Conservation (phyloP, 2,888 invertebrate species). For the Cheilosia vulpina region DNA sequence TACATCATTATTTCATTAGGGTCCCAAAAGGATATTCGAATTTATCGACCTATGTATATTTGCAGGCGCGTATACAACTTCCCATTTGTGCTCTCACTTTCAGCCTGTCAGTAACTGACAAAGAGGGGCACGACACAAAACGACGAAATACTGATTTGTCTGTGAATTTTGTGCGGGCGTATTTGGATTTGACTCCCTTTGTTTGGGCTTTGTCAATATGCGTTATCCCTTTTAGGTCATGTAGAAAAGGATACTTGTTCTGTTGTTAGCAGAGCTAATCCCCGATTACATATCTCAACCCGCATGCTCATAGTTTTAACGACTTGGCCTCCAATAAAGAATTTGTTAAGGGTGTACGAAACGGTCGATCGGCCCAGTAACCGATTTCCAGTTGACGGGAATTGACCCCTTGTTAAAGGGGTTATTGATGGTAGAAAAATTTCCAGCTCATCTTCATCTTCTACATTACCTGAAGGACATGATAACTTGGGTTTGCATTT, state of each 20-base stretch:
- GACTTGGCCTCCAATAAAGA: constrained; percentile 18
- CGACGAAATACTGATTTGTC: constrained; percentile 55
- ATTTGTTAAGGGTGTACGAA: neutral
- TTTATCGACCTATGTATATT: constrained; percentile 66
- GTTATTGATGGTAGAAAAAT: neutral
- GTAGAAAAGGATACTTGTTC: constrained; percentile 38
- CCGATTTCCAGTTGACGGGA: neutral
- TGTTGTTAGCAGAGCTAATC: constrained; percentile 53
- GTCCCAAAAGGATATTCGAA: constrained; percentile 73
- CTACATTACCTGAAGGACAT: neutral
- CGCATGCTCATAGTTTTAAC: constrained; percentile 39
- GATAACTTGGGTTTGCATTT: no score
- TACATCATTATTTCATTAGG: constrained; percentile 74
- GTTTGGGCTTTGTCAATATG: constrained; percentile 20
- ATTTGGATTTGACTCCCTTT: constrained; percentile 9
- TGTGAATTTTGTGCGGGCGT: constrained; percentile 53
- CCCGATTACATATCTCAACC: constrained; percentile 66
- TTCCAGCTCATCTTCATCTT: neutral
- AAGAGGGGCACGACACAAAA: constrained; percentile 40
- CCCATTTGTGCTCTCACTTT: constrained; percentile 35
- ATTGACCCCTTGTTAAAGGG: neutral
- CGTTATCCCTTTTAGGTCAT: constrained; percentile 57
- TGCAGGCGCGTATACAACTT: constrained; percentile 52
- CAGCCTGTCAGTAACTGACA: neutral
- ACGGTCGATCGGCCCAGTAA: neutral